phyloP scores from a whole-genome alignment of 2,888 invertebrate species.

The Phengaris arion region DNA sequence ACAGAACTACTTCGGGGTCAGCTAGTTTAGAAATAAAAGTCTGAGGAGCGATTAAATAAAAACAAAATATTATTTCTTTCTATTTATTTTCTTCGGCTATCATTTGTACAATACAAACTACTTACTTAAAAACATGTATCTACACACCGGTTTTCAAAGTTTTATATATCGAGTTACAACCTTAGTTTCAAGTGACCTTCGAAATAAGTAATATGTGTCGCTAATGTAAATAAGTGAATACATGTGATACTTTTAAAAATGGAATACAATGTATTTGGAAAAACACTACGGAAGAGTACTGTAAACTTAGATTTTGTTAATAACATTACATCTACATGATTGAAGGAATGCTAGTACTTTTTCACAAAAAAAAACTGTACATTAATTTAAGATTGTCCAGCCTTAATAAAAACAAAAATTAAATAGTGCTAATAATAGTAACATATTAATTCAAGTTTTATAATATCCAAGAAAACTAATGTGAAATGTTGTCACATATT shows the following conservation, averaged over 20 bases:
- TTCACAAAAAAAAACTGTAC: background rate
- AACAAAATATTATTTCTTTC: slow-evolving; percentile 50
- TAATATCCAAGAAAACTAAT: too few relatives aligned
- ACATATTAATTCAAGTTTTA: too few relatives aligned
- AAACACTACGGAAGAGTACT: background rate
- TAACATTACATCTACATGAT: background rate
- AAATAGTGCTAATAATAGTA: too few relatives aligned
- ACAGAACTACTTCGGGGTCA: too few relatives aligned
- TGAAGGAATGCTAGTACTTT: background rate
- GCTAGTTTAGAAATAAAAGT: background rate
- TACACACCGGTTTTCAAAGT: slow-evolving; percentile 66
- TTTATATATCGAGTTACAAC: slow-evolving; percentile 76
- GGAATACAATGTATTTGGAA: slow-evolving; percentile 13
- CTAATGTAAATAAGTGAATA: slow-evolving; percentile 31
- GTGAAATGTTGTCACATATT: background rate
- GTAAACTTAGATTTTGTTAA: background rate
- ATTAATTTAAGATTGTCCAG: background rate
- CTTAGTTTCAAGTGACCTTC: slow-evolving; percentile 71
- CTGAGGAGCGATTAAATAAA: slow-evolving; percentile 35
- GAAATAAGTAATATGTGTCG: slow-evolving; percentile 43
- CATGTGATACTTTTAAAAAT: slow-evolving; percentile 27
- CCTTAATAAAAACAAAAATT: background rate
- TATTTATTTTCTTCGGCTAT: slow-evolving; percentile 72
- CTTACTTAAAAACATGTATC: slow-evolving; percentile 75
- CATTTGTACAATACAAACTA: slow-evolving; percentile 73